These are phyloP conservation scores for Myotis myotis DNA, from an alignment of 2,797 vertebrate species.

Conservation along the genomic window DNA sequence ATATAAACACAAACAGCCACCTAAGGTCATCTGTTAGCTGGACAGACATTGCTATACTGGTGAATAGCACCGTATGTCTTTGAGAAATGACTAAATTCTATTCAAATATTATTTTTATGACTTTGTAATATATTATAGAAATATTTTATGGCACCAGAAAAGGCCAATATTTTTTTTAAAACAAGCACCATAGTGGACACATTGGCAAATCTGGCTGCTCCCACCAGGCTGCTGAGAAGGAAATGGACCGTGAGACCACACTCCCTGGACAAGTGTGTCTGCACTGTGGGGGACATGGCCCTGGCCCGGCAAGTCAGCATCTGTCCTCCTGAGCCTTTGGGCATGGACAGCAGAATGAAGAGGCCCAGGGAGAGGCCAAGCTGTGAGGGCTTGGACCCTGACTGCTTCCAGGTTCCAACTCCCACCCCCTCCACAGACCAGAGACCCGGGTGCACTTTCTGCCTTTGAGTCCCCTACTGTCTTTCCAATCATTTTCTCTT, in stretches of 20 bases:
- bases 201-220: background rate
- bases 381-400: background rate
- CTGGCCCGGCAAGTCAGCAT: background rate
- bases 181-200: background rate
- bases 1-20: background rate
- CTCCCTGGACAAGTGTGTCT: background rate
- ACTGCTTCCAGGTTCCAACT: background rate
- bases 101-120: background rate
- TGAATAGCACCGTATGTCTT: accelerated
- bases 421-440: background rate
- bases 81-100: background rate
- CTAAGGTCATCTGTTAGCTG: too few species aligned
- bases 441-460: background rate
- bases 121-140: background rate
- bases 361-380: background rate
- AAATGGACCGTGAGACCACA: background rate
- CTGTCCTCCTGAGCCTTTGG: background rate
- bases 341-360: background rate
- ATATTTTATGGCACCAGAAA: background rate
- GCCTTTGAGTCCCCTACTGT: background rate
- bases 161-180: background rate
- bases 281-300: background rate
- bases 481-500: background rate
- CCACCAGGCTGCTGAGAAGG: background rate
- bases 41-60: background rate